Evolutionary conservation across 2,113 vertebrate genomes (phyloP), one percentile per base, ranked within the genome.

Genomic region (Onychorhynchus coronatus): DNA sequence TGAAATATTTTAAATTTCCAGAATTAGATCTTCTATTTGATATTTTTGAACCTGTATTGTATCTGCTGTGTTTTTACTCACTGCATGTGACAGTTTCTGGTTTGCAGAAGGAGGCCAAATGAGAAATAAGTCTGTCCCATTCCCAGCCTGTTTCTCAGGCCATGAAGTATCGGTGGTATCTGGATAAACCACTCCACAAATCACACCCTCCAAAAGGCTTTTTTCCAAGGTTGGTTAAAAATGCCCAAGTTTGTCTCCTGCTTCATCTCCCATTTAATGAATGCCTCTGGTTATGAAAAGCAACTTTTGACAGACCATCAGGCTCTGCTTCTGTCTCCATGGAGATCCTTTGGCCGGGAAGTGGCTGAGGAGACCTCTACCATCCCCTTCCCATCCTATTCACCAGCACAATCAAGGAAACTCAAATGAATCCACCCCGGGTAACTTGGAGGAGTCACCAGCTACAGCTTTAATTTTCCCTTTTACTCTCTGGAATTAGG

Each of bases 401-500:
- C 98, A 96, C 91, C 94, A 97, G 91, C 98, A 98, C 97, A 98
- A 97, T 98, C 98, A 98, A 93, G 86, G 94, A 28, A 98, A 98
- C 97, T 97, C 95, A 97, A 98, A 98, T 98, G 97, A 98, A 98
- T 98, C 97, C 94, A 97, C 96, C 94, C 92, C 80, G 33, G 76
- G 90, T 94, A 97, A 94, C 95, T 96, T 89, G 61, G 74, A 90
- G 98, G 96, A 97, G 97, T 91, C 93, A 80, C 87, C 47, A 56
- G 96, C 93, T 50, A 17, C 4, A 85, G 96, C 97, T 98, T 98
- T 98, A 98, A 98, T 98, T 98, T 98, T 97, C 98, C 88, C 97
- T 85, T 98, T 98, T 98, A 97, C 97, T 98, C 98, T 93, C 97
- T 97, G 98, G 98, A 99, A 99, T 99, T 98, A 98, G 98, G 96